phyloP scores from a whole-genome alignment of 2,113 vertebrate genomes.

The crab-eating macaque (Macaca fascicularis) region DNA sequence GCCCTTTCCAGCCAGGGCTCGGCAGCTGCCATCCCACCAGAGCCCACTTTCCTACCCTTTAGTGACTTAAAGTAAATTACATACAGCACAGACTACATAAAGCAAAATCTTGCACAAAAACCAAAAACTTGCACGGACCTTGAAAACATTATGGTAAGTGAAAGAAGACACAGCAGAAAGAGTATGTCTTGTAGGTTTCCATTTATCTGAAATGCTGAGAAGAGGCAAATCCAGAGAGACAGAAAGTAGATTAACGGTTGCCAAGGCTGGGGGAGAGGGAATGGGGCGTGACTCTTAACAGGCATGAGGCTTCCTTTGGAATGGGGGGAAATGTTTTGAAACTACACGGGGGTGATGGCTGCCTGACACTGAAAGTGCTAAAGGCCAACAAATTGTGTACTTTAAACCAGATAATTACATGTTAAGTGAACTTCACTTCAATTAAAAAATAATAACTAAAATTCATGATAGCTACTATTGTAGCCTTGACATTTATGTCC shows the following conservation, averaged over 20 bases:
- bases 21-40: background rate
- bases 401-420: background rate
- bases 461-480: accelerated
- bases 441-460: background rate
- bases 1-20: background rate
- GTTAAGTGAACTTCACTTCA: background rate
- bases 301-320: background rate
- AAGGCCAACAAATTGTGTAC: no score
- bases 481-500: accelerated
- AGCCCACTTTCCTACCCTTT: background rate
- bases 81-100: no score
- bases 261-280: background rate
- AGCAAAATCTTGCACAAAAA: background rate
- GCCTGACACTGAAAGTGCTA: background rate
- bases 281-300: accelerated
- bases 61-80: background rate
- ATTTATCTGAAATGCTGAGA: background rate
- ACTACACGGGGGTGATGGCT: no score
- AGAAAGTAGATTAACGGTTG: background rate
- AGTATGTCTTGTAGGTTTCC: background rate
- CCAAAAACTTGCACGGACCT: background rate
- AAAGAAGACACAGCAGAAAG: accelerated
- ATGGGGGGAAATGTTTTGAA: background rate
- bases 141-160: background rate
- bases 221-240: background rate